Conservation (phyloP, 2,113 vertebrate genomes). For the Sinocyclocheilus anshuiensis region DNA sequence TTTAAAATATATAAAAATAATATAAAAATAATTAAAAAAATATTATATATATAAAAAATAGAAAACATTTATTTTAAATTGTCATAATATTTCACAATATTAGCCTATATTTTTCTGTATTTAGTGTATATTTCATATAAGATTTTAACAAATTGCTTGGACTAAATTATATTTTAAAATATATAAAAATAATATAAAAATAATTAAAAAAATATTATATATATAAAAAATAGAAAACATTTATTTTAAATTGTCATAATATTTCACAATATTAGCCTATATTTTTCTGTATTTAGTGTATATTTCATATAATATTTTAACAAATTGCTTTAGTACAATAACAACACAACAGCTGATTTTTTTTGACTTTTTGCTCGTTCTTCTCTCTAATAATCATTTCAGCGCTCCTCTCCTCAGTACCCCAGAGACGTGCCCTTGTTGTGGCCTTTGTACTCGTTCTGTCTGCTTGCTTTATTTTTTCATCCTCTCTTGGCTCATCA, state of each 20-base stretch:
- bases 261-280: not conserved
- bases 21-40: too few relatives aligned
- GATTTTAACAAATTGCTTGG: not conserved
- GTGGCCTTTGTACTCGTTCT: not conserved
- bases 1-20: too few relatives aligned
- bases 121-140: not conserved
- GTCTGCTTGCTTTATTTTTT: slow-evolving; percentile 27
- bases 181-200: too few relatives aligned
- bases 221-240: too few relatives aligned
- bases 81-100: not conserved
- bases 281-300: not conserved
- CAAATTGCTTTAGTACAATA: not conserved
- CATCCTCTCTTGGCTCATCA: slow-evolving; percentile 39
- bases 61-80: too few relatives aligned
- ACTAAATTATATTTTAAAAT: too few relatives aligned
- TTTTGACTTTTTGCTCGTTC: not conserved
- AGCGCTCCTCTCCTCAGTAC: not conserved
- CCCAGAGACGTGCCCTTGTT: slow-evolving; percentile 14
- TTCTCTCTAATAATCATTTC: not conserved
- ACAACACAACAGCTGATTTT: not conserved
- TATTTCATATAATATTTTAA: not conserved
- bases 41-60: too few relatives aligned
- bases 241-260: too few relatives aligned
- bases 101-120: not conserved
- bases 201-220: too few relatives aligned